A percentile compares a stretch with the other conserved stretches of the same genome.
Conservation (phyloP, 2,797 vertebrate species). For the Periophthalmus magnuspinnatus region DNA sequence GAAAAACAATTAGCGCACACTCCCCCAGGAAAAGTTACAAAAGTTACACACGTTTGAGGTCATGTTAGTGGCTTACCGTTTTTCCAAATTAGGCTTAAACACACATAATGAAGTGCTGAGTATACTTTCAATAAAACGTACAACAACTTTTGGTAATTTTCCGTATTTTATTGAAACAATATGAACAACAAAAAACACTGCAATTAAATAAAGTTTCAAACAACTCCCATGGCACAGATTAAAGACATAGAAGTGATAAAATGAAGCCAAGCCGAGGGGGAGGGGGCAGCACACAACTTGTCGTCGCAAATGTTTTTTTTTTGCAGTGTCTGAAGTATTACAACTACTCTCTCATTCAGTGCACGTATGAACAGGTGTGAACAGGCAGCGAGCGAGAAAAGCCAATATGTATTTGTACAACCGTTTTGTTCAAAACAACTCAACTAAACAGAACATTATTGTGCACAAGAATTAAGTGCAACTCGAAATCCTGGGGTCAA, state of each 20-base stretch:
- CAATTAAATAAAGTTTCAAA: constrained; percentile 80
- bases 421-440: constrained; percentile 59
- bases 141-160: constrained; percentile 38
- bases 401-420: constrained; percentile 63
- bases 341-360: constrained; percentile 76
- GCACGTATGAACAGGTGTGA: constrained; percentile 73
- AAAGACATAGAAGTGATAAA: constrained; percentile 60
- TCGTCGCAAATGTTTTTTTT: constrained; percentile 73
- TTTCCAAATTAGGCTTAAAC: constrained; percentile 2
- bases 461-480: constrained; percentile 58
- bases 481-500: constrained; percentile 39
- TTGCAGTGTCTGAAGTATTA: constrained; percentile 80
- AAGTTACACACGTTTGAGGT: background rate
- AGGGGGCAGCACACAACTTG: constrained; percentile 36
- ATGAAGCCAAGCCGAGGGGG: constrained; percentile 60
- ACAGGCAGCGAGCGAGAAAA: constrained; percentile 64
- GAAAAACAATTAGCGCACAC: background rate
- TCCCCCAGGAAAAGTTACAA: no score
- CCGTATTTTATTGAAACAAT: constrained; percentile 80
- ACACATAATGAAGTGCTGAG: background rate
- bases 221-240: constrained; percentile 66
- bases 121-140: constrained; percentile 11
- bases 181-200: constrained; percentile 79
- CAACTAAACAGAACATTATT: constrained; percentile 44
- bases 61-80: background rate